Evolutionary conservation across 2,113 vertebrate species (phyloP), one percentile per base, ranked within the genome.

Genomic region (Ophthalmolycus amberensis): DNA sequence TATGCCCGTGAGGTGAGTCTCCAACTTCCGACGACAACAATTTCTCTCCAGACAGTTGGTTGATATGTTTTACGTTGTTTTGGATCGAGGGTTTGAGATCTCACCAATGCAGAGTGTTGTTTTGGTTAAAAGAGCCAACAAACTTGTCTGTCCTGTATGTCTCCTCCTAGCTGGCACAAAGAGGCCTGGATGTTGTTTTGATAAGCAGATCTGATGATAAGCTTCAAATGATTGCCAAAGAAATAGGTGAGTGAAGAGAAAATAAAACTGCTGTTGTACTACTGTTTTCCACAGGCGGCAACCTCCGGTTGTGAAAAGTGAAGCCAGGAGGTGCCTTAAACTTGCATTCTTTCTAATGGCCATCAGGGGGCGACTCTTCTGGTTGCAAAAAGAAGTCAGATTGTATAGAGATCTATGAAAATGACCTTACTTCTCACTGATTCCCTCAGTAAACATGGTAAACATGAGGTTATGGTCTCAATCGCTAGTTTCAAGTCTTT

Each of bases 1-100:
- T 97, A 96, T 12, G 95, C 96, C 22, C 60, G 68, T 0, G 95
- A 97, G 95, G 96, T 96, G 83, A 95, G 90, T 71, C n/a, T 77
- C 50, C n/a, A 71, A 11, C 15, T 64, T 37, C 14, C 29, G 29
- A 29, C 9, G 20, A 1, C 29, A 59, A 32, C 8, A 16, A 48
- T 58, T 16, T 27, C 2, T 34, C n/a, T 20, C 4, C 37, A 0
- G 8, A 38, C 4, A 27, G 22, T 56, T 62, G 6, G 18, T 6
- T 67, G 1, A 11, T 16, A 15, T 60, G 29, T 68, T 11, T 27
- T 20, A 14, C 18, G 25, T 12, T 37, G 11, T 58, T 75, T 59
- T 5, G n/a, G 9, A 64, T 11, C 1, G 0, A 63, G 27, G 7
- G 34, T 29, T 3, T 71, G 10, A 38, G 27, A 27, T 25, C 50